Conservation (phyloP, 92 coral and sea anemone genomes). For the Metridium senile region DNA sequence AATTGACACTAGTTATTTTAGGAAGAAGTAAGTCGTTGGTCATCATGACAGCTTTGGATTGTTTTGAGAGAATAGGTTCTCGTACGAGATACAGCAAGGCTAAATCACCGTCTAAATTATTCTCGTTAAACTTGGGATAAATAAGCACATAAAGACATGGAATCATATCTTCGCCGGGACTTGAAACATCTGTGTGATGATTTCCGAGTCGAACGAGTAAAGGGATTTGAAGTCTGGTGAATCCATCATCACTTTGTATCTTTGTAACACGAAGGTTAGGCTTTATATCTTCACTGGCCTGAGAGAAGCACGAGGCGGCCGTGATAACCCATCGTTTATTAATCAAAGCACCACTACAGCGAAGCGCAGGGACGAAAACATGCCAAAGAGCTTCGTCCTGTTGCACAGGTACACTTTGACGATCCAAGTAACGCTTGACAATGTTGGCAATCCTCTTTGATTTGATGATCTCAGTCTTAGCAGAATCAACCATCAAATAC, state of each 20-base stretch:
- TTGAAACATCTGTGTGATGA: slow-evolving; percentile 47
- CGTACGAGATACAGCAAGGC: slow-evolving; percentile 69
- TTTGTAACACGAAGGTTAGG: slow-evolving; percentile 6
- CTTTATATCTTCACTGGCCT: slow-evolving; percentile 29
- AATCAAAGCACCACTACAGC: slow-evolving; percentile 83
- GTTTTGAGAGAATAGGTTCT: slow-evolving; percentile 44
- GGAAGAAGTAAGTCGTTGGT: slow-evolving; percentile 18
- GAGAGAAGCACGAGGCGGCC: slow-evolving; percentile 70
- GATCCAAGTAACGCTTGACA: slow-evolving; percentile 31
- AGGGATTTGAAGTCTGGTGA: slow-evolving; percentile 36
- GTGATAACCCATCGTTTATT: slow-evolving; percentile 78
- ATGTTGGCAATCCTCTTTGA: slow-evolving; percentile 9
- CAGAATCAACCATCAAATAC: neutral
- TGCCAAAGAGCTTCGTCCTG: slow-evolving; percentile 64
- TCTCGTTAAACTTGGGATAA: slow-evolving; percentile 51
- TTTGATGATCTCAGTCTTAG: slow-evolving; percentile 7
- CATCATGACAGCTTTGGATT: slow-evolving; percentile 2
- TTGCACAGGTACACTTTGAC: slow-evolving; percentile 18
- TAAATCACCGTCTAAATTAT: slow-evolving; percentile 47
- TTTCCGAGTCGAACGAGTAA: slow-evolving; percentile 62
- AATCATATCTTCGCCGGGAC: slow-evolving; percentile 56
- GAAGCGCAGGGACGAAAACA: slow-evolving; percentile 71
- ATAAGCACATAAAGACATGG: slow-evolving; percentile 62
- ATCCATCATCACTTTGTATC: slow-evolving; percentile 37
- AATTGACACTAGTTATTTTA: slow-evolving; percentile 3